Evolutionary conservation across 2,113 vertebrate species (phyloP), one percentile per base, ranked within the genome.

Genomic region (Hiodon alosoides): DNA sequence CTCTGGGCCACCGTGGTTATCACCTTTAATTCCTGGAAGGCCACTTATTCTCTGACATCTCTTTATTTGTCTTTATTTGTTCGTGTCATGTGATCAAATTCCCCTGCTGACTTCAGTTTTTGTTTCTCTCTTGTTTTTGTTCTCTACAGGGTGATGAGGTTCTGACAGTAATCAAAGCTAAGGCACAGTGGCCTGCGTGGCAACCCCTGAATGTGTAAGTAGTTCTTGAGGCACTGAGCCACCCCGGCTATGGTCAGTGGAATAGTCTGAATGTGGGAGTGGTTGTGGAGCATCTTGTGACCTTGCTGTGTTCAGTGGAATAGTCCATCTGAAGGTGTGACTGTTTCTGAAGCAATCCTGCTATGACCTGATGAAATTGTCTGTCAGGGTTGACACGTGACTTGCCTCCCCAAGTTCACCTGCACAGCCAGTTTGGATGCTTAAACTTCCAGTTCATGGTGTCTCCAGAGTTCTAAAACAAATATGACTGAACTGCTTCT

Each of bases 101-200:
- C 31, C 31, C 31, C 31, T 31, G 31, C 31, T 31, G 31, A 31
- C 31, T 31, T 31, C 31, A 31, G 31, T 31, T 31, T 75, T 2
- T 72, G 4, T 52, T 31, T 82, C 5, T 79, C 81, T 81, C 85
- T 31, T 66, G 4, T 48, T 82, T 68, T 79, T 71, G 85, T 7
- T 72, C 83, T 79, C 87, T 58, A 10, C 92, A 99, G 97, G 96
- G 95, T 5, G 95, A 99, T 79, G 95, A 96, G 67, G 96, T 99
- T 58, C 91, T 98, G 87, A 98, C 96, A 1, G 97, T 98, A 83
- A 96, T 99, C 90, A 99, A 98, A 87, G 95, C 96, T 57, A 98
- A 98, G 88, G 96, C 96, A 65, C 97, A 98, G 86, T 98, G 97
- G 97, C 96, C 97, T 0, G 97, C 97, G 75, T 98, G 96, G 96